Percentiles rank a stretch among this genome's conserved stretches.
Conservation (phyloP, 2,888 invertebrate genomes). For the Melitaea athalia region DNA sequence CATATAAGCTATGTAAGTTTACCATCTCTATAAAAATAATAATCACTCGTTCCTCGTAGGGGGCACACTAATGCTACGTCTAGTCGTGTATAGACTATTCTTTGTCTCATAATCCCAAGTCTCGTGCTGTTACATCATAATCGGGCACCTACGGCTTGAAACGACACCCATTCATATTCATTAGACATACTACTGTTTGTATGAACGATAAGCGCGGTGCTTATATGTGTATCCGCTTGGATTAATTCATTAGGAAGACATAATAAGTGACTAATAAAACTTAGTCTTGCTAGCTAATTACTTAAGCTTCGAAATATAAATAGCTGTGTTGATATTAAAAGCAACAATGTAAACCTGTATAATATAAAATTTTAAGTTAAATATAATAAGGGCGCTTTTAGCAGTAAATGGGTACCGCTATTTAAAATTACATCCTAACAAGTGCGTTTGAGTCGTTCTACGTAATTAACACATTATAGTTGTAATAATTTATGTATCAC, state of each 20-base stretch:
- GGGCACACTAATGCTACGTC: conserved; percentile 3
- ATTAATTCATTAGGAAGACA: conserved; percentile 39
- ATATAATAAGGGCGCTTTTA: not conserved
- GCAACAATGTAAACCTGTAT: no score
- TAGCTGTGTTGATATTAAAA: no score
- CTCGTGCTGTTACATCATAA: conserved; percentile 60
- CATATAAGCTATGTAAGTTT: not conserved
- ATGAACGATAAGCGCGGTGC: conserved; percentile 61
- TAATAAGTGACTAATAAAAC: conserved; percentile 1
- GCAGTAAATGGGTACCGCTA: not conserved
- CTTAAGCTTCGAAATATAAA: no score
- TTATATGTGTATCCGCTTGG: conserved; percentile 39
- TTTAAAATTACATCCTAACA: not conserved
- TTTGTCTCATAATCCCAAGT: conserved; percentile 32
- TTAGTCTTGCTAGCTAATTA: not conserved
- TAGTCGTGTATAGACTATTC: conserved; percentile 10
- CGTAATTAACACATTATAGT: not conserved
- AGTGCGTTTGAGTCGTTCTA: not conserved
- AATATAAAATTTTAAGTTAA: no score
- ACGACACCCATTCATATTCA: conserved; percentile 66
- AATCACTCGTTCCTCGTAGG: not conserved
- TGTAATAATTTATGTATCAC: not conserved
- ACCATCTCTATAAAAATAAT: conserved; percentile 13
- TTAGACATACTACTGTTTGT: conserved; percentile 51
- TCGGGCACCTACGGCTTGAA: conserved; percentile 61